These are phyloP conservation scores for Montipora foliosa DNA, from an alignment of 64 coral and sea anemone genomes.

Conservation along the genomic window DNA sequence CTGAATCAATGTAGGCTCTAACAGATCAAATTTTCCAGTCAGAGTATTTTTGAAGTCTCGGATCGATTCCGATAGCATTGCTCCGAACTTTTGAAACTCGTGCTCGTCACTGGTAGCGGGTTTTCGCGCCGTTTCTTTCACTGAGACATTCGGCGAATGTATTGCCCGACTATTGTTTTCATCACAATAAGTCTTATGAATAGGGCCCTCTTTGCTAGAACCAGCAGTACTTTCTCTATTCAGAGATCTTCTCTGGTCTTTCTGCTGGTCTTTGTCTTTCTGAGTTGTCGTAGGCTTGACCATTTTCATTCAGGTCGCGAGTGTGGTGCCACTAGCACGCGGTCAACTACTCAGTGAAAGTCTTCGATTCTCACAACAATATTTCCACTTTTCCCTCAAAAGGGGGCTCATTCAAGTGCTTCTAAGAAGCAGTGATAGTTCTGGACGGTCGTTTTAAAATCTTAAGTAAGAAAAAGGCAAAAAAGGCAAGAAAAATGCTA, in stretches of 20 bases:
- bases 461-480: neutral
- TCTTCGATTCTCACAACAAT: neutral
- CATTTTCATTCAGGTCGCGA: neutral
- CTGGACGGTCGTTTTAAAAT: neutral
- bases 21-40: too few species aligned
- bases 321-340: neutral
- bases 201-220: neutral
- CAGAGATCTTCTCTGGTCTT: neutral
- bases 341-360: neutral
- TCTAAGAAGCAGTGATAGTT: neutral
- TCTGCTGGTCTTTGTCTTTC: neutral
- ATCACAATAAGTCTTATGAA: neutral
- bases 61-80: too few species aligned
- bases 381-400: neutral
- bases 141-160: too few species aligned
- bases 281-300: neutral
- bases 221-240: neutral
- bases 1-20: too few species aligned
- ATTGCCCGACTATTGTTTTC: neutral
- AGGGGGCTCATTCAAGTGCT: neutral
- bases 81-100: too few species aligned
- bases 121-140: too few species aligned
- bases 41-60: too few species aligned
- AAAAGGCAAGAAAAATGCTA: neutral
- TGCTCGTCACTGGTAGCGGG: too few species aligned